These are phyloP conservation scores for Dendroctonus ponderosae DNA, from an alignment of 1,140 invertebrate genomes.

Conservation along the genomic window DNA sequence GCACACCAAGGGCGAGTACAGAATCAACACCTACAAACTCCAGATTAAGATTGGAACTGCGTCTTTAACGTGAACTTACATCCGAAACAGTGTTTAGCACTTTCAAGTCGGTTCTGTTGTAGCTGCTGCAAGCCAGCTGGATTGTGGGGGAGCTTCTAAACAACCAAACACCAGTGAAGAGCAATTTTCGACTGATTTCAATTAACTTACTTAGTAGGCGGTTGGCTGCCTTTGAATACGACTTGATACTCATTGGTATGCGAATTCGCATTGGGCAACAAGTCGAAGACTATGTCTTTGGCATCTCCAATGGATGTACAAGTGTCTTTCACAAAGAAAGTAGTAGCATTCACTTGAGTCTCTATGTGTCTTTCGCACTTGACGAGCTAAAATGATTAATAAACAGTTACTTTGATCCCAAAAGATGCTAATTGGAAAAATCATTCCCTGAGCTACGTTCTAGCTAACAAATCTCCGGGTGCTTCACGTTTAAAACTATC, in stretches of 20 bases:
- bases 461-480: no score
- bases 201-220: no score
- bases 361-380: no score
- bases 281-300: conserved; percentile 7
- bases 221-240: conserved; percentile 1
- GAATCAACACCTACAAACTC: conserved; percentile 33
- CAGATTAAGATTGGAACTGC: conserved; percentile 3
- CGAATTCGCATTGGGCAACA: neutral
- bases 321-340: no score
- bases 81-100: conserved; percentile 19
- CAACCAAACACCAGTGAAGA: neutral
- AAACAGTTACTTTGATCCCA: no score
- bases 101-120: conserved; percentile 21
- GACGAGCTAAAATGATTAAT: no score
- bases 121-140: conserved; percentile 19
- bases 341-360: no score
- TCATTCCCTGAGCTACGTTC: no score
- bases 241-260: conserved; percentile 4
- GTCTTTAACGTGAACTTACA: conserved; percentile 6
- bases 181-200: conserved; percentile 2
- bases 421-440: no score
- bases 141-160: conserved; percentile 23
- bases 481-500: no score
- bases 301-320: conserved; percentile 8
- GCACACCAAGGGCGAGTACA: conserved; percentile 36